A percentile compares a stretch with the other conserved stretches of the same genome.
These are phyloP conservation scores for Proctacanthus coquilletti DNA, from an alignment of 1,140 invertebrate species.

Conservation along the genomic window DNA sequence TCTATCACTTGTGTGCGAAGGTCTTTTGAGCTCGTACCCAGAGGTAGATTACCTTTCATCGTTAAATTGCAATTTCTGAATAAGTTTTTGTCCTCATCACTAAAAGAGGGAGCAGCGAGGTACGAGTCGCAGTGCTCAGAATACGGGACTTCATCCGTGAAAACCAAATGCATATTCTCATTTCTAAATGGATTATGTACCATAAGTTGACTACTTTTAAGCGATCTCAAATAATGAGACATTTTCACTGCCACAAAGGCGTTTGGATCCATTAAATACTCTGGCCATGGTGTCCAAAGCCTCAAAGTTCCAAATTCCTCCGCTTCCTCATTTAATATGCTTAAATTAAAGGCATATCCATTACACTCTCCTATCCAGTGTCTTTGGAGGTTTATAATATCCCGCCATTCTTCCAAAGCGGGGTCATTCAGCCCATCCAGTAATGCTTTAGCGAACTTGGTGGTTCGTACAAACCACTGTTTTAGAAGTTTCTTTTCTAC, in stretches of 20 bases:
- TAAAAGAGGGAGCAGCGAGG: conserved; percentile 44
- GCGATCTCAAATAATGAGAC: conserved; percentile 32
- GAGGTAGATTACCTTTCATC: conserved; percentile 23
- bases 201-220: conserved; percentile 29
- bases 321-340: conserved; percentile 22
- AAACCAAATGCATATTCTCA: conserved; percentile 41
- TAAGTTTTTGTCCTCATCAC: conserved; percentile 37
- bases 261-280: conserved; percentile 51
- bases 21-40: conserved; percentile 13
- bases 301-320: conserved; percentile 31
- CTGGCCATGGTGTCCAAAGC: conserved; percentile 65
- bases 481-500: conserved; percentile 79
- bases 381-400: conserved; percentile 79
- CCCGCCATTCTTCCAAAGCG: conserved; percentile 56
- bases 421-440: conserved; percentile 57
- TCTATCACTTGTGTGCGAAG: conserved; percentile 33
- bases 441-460: conserved; percentile 68
- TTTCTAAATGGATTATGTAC: conserved; percentile 63
- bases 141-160: conserved; percentile 45
- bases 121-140: conserved; percentile 45
- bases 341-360: conserved; percentile 64
- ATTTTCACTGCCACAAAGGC: conserved; percentile 41
- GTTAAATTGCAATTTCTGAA: conserved; percentile 26
- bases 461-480: conserved; percentile 94
- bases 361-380: conserved; percentile 93